Evolutionary conservation across 2,888 invertebrate species (phyloP), one percentile per base, ranked within the genome.

Genomic region (Tenthredo mesomela): DNA sequence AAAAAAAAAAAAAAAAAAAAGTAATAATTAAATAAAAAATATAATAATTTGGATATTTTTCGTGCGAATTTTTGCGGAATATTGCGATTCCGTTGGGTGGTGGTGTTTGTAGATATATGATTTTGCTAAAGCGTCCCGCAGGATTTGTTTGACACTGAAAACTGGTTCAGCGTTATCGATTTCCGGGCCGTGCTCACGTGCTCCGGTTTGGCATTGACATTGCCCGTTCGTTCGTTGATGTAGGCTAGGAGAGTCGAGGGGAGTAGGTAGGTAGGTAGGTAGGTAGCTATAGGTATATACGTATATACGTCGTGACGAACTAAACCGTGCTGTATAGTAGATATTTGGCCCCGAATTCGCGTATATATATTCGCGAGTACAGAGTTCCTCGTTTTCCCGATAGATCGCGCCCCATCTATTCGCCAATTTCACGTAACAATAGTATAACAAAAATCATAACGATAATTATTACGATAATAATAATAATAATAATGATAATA

Each of bases 131-230:
- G 2, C 61, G 0, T 82, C 67, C 80, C 78, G 33, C 83, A 67
- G 75, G 84, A 33, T 86, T 86, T 86, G 86, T 89, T 90, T 89
- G 89, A 88, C 90, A 91, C 90, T 89, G 91, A 92, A 92, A 88
- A 89, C 86, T 43, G 82, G 71, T 71, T 43, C 29, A 67, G 61
- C 37, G 58, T 87, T 93, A 93, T 93, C 92, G 93, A 93, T 93
- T 92, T 92, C 88, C 87, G 89, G 87, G 88, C 87, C 86, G 85
- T 84, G 75, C 90, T 91, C 92, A 92, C 93, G 93, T 93, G 93
- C 89, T 92, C 82, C 50, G 21, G 89, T 91, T 91, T 93, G 93
- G 92, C 93, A 93, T 93, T 93, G 93, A 93, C 93, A 93, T 93
- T 93, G 93, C 90, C 90, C 91, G 89, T 89, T 84, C 82, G 78